Conservation (phyloP, 2,113 vertebrate species). For the Tachysurus vachellii region DNA sequence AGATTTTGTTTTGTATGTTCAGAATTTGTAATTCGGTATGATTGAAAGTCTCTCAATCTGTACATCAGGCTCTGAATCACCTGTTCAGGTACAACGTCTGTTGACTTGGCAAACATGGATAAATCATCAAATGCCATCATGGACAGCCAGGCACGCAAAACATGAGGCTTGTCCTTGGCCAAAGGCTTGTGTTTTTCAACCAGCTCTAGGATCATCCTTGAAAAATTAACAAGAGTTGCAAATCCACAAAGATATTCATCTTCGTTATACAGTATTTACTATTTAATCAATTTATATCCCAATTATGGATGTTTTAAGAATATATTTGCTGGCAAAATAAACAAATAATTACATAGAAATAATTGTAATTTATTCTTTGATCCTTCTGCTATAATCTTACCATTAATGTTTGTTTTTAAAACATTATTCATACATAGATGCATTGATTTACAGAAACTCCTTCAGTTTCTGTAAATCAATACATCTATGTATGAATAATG, state of each 20-base stretch:
- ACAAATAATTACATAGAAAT: too few species aligned
- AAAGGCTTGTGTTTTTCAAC: conserved; percentile 29
- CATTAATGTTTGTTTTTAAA: neutral
- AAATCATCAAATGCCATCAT: conserved; percentile 65
- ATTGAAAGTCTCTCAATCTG: conserved; percentile 53
- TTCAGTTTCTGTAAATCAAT: neutral
- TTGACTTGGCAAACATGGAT: conserved; percentile 40
- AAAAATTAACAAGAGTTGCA: neutral
- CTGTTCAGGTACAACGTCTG: conserved; percentile 45
- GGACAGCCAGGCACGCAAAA: conserved; percentile 66
- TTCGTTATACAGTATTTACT: neutral
- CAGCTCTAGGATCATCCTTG: conserved; percentile 59
- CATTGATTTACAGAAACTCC: neutral
- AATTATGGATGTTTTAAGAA: neutral
- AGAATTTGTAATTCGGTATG: neutral
- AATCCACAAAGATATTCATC: neutral
- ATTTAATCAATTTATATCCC: neutral
- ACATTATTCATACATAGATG: neutral
- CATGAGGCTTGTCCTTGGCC: conserved; percentile 54
- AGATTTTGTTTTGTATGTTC: neutral
- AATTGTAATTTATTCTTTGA: neutral
- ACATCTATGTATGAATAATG: neutral
- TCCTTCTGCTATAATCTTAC: neutral
- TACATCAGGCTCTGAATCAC: conserved; percentile 67
- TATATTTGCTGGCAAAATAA: neutral